These are phyloP conservation scores for Bugulina stolonifera DNA, from an alignment of 2,888 invertebrate genomes.

Conservation along the genomic window DNA sequence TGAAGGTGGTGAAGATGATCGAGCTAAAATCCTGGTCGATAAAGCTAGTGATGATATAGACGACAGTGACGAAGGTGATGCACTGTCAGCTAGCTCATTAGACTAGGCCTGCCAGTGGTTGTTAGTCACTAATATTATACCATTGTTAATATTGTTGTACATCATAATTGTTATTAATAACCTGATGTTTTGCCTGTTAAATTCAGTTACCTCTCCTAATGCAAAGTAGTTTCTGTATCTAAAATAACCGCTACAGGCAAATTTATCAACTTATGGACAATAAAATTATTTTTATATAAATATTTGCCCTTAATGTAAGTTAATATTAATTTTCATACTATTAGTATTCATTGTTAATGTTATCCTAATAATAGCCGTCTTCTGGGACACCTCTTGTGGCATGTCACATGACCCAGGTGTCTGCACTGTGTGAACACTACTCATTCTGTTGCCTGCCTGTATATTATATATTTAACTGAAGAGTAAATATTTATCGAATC, in stretches of 20 bases:
- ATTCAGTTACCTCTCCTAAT: too few species aligned
- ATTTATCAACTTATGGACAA: too few species aligned
- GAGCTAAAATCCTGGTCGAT: background rate
- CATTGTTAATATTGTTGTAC: background rate
- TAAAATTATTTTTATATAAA: background rate
- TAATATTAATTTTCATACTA: background rate
- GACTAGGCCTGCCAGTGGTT: background rate
- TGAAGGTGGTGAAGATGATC: background rate
- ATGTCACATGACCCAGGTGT: too few species aligned
- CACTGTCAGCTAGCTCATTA: constrained; percentile 13
- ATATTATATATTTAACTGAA: too few species aligned
- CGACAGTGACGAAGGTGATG: constrained; percentile 18
- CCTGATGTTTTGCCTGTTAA: background rate
- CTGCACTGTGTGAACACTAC: too few species aligned
- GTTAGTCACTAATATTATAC: background rate
- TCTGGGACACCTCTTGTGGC: too few species aligned
- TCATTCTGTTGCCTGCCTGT: too few species aligned
- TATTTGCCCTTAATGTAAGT: background rate
- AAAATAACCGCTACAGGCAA: background rate
- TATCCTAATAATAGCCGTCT: too few species aligned
- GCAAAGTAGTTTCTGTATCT: background rate
- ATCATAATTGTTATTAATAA: background rate
- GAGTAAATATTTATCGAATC: background rate
- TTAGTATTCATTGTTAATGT: too few species aligned
- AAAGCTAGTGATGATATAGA: background rate